Percentiles rank a stretch among this genome's conserved stretches.
phyloP scores from a whole-genome alignment of 2,797 vertebrate species.

The Tangara arthus region DNA sequence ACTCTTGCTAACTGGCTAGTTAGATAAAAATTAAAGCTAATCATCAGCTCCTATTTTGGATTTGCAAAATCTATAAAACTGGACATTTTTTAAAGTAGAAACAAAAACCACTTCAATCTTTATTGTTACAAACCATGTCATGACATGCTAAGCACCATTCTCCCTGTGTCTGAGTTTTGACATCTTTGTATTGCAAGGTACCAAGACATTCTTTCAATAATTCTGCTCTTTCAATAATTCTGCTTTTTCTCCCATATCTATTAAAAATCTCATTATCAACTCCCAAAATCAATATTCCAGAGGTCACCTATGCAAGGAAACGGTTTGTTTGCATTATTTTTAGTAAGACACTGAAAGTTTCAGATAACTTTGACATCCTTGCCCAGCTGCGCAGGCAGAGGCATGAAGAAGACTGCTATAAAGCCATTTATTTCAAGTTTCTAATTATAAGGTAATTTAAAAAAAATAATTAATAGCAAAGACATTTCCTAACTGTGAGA shows the following conservation, averaged over 20 bases:
- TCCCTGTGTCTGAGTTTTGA: background rate
- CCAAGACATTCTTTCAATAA: background rate
- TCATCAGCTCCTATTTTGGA: background rate
- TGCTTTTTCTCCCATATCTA: background rate
- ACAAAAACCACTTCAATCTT: background rate
- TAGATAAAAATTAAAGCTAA: background rate
- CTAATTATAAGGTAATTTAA: background rate
- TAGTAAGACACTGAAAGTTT: background rate
- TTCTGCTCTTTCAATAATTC: background rate
- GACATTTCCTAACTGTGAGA: background rate
- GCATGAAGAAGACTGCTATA: background rate
- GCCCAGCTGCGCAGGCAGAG: background rate
- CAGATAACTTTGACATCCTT: background rate
- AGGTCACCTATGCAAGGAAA: background rate
- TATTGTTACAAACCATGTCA: background rate
- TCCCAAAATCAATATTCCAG: background rate
- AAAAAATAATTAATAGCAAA: background rate
- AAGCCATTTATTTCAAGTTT: background rate
- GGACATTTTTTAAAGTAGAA: background rate
- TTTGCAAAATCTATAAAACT: background rate
- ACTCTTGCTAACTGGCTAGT: background rate
- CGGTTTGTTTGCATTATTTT: accelerated
- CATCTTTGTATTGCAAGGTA: background rate
- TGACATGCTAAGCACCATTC: background rate
- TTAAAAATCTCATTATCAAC: background rate